Evolutionary conservation across 2,888 invertebrate genomes (phyloP).

Genomic region (Dichetophora obliterata): DNA sequence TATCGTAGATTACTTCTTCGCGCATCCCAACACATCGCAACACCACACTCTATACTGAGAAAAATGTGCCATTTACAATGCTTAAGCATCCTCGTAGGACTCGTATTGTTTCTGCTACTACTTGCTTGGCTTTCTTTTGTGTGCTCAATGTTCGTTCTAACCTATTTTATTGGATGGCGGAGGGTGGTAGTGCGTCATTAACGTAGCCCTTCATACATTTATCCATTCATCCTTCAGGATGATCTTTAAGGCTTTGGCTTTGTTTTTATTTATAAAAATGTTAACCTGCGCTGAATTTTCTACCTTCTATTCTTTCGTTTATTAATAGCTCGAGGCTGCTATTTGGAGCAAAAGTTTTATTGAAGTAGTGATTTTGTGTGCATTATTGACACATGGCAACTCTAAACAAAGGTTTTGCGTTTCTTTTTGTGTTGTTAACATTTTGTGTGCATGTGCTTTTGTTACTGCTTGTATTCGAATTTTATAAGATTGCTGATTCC

Average conservation of each 20-base stretch:
- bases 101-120: background rate
- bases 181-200: no score
- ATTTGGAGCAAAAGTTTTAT: no score
- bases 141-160: background rate
- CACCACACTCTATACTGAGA: no score
- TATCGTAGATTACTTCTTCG: no score
- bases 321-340: slow-evolving; percentile 15
- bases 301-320: background rate
- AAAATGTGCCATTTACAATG: background rate
- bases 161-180: background rate
- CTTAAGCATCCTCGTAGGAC: background rate
- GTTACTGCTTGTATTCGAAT: no score
- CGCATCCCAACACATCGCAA: no score
- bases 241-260: background rate
- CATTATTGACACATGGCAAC: slow-evolving; percentile 8
- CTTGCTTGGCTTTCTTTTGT: background rate
- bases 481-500: no score
- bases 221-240: no score
- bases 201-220: background rate
- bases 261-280: slow-evolving; percentile 1
- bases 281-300: slow-evolving; percentile 6
- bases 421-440: no score
- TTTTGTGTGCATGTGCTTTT: no score
- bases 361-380: no score
- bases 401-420: background rate